These are phyloP conservation scores for Osmerus mordax DNA, from an alignment of 2,113 vertebrate genomes.

Conservation along the genomic window DNA sequence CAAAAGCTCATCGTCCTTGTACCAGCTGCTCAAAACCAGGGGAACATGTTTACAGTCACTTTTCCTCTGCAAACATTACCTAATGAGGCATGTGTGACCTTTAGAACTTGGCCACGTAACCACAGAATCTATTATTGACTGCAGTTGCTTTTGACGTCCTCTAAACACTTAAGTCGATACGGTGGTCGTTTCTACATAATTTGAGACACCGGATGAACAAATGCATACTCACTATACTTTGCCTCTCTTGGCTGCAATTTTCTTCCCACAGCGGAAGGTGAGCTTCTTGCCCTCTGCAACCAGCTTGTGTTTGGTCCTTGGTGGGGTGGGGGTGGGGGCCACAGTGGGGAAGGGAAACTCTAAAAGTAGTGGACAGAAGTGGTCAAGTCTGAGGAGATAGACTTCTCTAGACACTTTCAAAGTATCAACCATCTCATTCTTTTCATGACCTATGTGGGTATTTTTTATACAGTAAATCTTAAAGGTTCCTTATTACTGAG, in stretches of 20 bases:
- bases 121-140: too few species aligned
- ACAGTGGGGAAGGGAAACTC: constrained; percentile 91
- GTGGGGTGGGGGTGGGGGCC: constrained; percentile 78
- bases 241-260: constrained; percentile 90
- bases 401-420: neutral
- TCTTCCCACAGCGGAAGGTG: constrained; percentile 93
- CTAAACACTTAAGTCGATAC: too few species aligned
- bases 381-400: constrained; percentile 2
- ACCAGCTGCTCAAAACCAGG: constrained; percentile 79
- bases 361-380: constrained; percentile 39
- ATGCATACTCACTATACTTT: constrained; percentile 88
- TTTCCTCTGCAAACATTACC: too few species aligned
- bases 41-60: neutral
- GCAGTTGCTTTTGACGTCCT: too few species aligned
- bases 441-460: neutral
- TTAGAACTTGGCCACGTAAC: too few species aligned
- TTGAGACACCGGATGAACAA: too few species aligned
- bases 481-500: too few species aligned
- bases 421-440: neutral
- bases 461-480: too few species aligned
- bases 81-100: too few species aligned
- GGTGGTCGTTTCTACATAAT: too few species aligned
- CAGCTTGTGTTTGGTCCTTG: constrained; percentile 86
- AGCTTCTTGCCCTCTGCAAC: constrained; percentile 89
- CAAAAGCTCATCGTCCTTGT: constrained; percentile 92